Conservation (phyloP, 2,888 invertebrate genomes). For the Cheilosia grossa region DNA sequence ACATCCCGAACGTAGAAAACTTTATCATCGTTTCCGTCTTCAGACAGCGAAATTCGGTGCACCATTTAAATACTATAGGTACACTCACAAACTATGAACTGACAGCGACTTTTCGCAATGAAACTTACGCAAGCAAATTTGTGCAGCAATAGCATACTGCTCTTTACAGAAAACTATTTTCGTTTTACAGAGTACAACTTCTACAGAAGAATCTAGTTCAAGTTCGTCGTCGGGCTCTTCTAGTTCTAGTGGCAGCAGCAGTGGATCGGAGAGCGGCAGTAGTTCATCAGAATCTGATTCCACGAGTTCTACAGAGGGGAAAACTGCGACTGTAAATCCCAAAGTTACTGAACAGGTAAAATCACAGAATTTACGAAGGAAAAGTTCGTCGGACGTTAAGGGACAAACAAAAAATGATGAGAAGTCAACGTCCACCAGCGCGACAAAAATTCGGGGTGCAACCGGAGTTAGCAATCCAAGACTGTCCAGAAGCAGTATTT, state of each 20-base stretch:
- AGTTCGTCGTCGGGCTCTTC: slow-evolving; percentile 88
- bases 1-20: slow-evolving; percentile 49
- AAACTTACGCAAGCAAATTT: slow-evolving; percentile 68
- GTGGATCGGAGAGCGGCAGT: slow-evolving; percentile 87
- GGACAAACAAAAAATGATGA: slow-evolving; percentile 70
- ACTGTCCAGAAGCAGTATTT: slow-evolving; percentile 84
- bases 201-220: slow-evolving; percentile 86
- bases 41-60: slow-evolving; percentile 15
- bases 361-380: slow-evolving; percentile 77
- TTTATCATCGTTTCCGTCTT: slow-evolving; percentile 43
- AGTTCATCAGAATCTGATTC: slow-evolving; percentile 87
- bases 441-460: slow-evolving; percentile 76
- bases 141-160: slow-evolving; percentile 45
- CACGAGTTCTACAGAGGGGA: slow-evolving; percentile 84
- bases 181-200: slow-evolving; percentile 82
- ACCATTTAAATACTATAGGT: slow-evolving; percentile 24
- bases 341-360: slow-evolving; percentile 79
- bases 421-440: slow-evolving; percentile 76
- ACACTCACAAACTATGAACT: slow-evolving; percentile 14
- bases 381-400: slow-evolving; percentile 77
- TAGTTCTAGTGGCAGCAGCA: slow-evolving; percentile 88
- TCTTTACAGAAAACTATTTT: slow-evolving; percentile 65
- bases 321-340: slow-evolving; percentile 74
- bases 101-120: slow-evolving; percentile 62
- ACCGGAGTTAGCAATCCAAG: slow-evolving; percentile 79